Conservation (phyloP, 2,888 invertebrate genomes). For the Xanthostigma xanthostigma region DNA sequence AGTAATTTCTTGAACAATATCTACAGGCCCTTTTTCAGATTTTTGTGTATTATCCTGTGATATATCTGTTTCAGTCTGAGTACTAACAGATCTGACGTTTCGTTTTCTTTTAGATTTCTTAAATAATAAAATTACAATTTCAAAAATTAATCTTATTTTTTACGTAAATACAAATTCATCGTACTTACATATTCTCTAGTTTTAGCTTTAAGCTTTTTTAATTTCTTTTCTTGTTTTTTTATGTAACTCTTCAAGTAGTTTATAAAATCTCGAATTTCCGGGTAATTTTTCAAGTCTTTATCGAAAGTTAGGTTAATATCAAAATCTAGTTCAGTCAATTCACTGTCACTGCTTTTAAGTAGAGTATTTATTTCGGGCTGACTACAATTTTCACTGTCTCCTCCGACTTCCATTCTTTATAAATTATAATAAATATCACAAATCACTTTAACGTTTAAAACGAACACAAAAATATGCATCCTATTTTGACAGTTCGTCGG, state of each 20-base stretch:
- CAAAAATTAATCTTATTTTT: not conserved
- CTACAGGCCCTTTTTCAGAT: conserved; percentile 17
- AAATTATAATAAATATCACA: no score
- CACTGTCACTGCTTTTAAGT: conserved; percentile 7
- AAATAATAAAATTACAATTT: not conserved
- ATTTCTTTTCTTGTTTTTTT: conserved; percentile 37
- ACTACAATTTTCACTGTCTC: no score
- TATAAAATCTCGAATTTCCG: conserved; percentile 41
- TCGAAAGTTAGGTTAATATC: conserved; percentile 15
- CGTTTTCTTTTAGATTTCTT: not conserved
- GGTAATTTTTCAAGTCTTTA: conserved; percentile 36
- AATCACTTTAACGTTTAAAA: no score
- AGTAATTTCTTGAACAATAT: conserved; percentile 58
- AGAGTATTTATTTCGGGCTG: no score
- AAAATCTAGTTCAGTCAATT: conserved; percentile 3
- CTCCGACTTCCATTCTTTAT: no score
- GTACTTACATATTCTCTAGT: conserved; percentile 34
- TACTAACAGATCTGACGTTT: conserved; percentile 5
- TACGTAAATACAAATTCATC: conserved; percentile 1
- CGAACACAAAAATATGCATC: no score
- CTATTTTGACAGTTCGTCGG: no score
- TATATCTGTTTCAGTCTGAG: conserved; percentile 5
- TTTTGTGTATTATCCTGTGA: conserved; percentile 5
- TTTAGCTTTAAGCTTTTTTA: conserved; percentile 41
- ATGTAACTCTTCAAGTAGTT: conserved; percentile 39